Base-by-base conservation (phyloP, 2,888 invertebrate species). In the Galeopsomyia nigrocyanea region DNA sequence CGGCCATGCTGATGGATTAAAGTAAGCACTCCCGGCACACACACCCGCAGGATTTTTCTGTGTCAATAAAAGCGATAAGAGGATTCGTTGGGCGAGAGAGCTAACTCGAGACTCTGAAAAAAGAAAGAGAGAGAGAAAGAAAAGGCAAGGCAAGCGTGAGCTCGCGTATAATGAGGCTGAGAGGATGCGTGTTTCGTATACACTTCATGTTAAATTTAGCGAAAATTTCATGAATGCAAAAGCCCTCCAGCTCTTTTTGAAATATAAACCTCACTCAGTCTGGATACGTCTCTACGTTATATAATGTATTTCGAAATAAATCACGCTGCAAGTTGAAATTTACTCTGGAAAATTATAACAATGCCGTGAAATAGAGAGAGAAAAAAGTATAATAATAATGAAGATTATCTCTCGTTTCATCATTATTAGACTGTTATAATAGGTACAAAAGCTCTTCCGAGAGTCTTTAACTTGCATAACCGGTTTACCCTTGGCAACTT, bases 1-100 rank as follows among this genome's bases (percentile, higher is more conserved):
- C 21, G n/a, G 39, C 21, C 67, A 64, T 67, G 64, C 68, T 56
- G 69, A 76, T 76, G 72, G 76, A 78, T 76, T 76, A 74, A 71
- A 75, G 72, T 67, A 66, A 62, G 65, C 62, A 65, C 65, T 71
- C 50, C 39, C 49, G n/a, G 21, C 53, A 63, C 57, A 63, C 64
- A 63, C 57, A 63, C 64, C 58, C 71, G 58, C 57, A 50, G 67
- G 67, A 73, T 68, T 68, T 71, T 71, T 66, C 57, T 53, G 47
- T 39, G 13, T 57, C 74, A 46, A 72, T 72, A 69, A 69, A 69
- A 17, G 46, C 62, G 64, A 66, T 69, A 71, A 65, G 68, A 56
- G 61, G 64, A 63, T 68, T 64, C 58, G 51, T 3, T 13, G 53
- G 19, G 16, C n/a, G 26, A 5, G 49, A 51, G 31, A 50, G 49